phyloP scores from a whole-genome alignment of 1,140 invertebrate genomes.

The Aphaenogaster floridana region DNA sequence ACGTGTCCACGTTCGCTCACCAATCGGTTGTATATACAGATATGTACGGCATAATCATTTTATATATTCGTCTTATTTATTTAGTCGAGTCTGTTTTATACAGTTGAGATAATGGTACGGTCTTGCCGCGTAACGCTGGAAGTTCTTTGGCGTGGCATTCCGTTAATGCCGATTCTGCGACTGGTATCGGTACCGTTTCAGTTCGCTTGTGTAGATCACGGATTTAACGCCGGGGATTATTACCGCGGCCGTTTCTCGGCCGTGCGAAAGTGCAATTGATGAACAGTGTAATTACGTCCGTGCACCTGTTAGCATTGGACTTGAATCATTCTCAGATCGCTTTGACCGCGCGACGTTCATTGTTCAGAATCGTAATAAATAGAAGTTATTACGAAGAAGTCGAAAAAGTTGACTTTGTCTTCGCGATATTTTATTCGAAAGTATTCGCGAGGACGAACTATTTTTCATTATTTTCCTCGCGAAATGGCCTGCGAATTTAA shows the following conservation, averaged over 20 bases:
- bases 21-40: constrained; percentile 57
- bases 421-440: constrained; percentile 17
- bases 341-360: background rate
- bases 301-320: constrained; percentile 17
- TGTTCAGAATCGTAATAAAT: constrained; percentile 14
- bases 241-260: background rate
- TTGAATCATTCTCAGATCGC: constrained; percentile 22
- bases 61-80: constrained; percentile 55
- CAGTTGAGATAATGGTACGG: background rate
- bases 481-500: background rate
- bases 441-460: background rate
- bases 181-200: constrained; percentile 19
- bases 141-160: constrained; percentile 2
- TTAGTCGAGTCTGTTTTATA: constrained; percentile 39
- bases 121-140: constrained; percentile 6
- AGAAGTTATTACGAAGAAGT: background rate
- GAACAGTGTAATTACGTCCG: constrained; percentile 29
- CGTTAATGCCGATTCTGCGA: background rate
- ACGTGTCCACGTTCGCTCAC: constrained; percentile 53
- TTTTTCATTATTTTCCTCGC: background rate
- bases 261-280: constrained; percentile 47
- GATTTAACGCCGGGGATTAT: constrained; percentile 15
- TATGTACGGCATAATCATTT: background rate
- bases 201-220: background rate
- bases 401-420: background rate